Evolutionary conservation across 2,888 invertebrate species (phyloP), one percentile per base, ranked within the genome.

Genomic region (Empis livida): DNA sequence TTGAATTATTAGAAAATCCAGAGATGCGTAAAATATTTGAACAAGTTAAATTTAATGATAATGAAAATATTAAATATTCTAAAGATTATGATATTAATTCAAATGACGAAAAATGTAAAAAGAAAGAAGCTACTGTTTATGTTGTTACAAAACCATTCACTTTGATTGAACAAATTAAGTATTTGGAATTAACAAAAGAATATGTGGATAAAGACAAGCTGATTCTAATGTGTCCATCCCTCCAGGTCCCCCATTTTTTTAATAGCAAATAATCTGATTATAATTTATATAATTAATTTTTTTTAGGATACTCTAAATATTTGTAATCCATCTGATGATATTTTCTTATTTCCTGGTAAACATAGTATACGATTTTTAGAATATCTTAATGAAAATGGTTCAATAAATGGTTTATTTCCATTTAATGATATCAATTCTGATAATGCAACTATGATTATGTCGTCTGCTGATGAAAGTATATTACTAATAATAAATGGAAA

Each of bases 1-100:
- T 79, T 52, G 77, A 77, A 50, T 67, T 78, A 15, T 59, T 78
- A 1, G 78, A 79, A 57, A 77, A 78, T 64, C 76, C 78, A 1
- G 62, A 73, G 20, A 70, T 78, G 64, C 64, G 78, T 44, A 68
- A 70, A n/a, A 70, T 76, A 37, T 67, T 62, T 48, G 61, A 63
- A 42, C 59, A 61, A 37, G 44, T 64, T 1, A 60, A 71, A 47
- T 61, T 64, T 20, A 55, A 54, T 2, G 51, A 42, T 3, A 45
- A 54, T 30, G 47, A 49, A 14, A 45, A 47, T 16, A 40, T 48
- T 11, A 52, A 47, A 40, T 47, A 49, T 32, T 40, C 27, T 4
- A 54, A 49, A 17, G 23, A 35, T 10, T 42, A 40, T 17, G 39
- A 47, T 41, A 27, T 38, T 6, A 46, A 51, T n/a, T 42, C 57